Conservation (phyloP, 1,140 invertebrate species). For the Ips typographus region DNA sequence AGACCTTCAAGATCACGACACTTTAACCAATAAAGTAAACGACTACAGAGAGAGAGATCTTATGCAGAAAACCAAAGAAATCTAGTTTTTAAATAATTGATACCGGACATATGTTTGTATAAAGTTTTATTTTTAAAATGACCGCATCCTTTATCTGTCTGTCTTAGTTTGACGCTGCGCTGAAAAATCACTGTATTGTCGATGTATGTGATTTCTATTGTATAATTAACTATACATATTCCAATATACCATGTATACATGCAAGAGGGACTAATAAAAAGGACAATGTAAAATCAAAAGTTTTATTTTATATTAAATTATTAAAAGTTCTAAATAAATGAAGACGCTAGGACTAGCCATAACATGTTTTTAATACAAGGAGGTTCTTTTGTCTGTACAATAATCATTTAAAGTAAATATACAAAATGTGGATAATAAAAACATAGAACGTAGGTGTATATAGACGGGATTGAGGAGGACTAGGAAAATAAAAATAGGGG, state of each 20-base stretch:
- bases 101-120: too few species aligned
- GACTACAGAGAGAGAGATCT: too few species aligned
- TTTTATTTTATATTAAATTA: slow-evolving; percentile 49
- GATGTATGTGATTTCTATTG: too few species aligned
- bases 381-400: slow-evolving; percentile 45
- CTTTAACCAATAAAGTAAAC: too few species aligned
- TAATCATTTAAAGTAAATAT: slow-evolving; percentile 40
- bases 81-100: too few species aligned
- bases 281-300: slow-evolving; percentile 38
- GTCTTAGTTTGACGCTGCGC: too few species aligned
- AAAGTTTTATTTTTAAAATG: too few species aligned
- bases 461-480: slow-evolving; percentile 18
- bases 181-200: too few species aligned
- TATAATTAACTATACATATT: too few species aligned
- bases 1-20: too few species aligned
- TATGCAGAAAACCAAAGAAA: too few species aligned
- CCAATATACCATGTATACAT: neutral
- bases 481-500: slow-evolving; percentile 21
- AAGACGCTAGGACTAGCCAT: slow-evolving; percentile 48
- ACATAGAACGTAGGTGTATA: slow-evolving; percentile 30
- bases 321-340: slow-evolving; percentile 47
- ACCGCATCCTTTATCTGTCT: too few species aligned
- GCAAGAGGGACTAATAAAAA: neutral
- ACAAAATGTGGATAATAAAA: slow-evolving; percentile 26
- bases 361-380: slow-evolving; percentile 42